Percentiles rank a stretch among this genome's conserved stretches.
phyloP scores from a whole-genome alignment of 2,797 vertebrate species.

The Heterohyrax brucei region DNA sequence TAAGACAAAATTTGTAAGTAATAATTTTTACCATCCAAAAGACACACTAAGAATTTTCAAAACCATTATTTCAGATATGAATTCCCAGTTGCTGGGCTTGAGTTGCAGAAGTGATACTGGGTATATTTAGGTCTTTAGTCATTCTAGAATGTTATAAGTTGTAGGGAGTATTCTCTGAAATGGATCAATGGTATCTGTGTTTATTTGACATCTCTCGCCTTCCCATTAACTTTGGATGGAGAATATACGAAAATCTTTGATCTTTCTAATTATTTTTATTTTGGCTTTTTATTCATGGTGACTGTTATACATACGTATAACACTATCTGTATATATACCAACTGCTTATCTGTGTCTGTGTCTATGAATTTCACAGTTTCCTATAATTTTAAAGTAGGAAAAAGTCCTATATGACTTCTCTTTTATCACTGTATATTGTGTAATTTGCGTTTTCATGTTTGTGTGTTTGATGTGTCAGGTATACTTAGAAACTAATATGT shows the following conservation, averaged over 20 bases:
- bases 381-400: slow-evolving; percentile 48
- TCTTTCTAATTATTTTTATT: neutral
- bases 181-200: neutral
- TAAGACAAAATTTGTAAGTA: neutral
- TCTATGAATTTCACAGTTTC: neutral
- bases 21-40: neutral
- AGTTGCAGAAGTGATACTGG: neutral
- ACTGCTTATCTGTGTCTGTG: neutral
- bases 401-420: neutral
- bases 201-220: slow-evolving; percentile 11
- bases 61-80: neutral
- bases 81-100: neutral
- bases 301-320: neutral
- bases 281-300: neutral
- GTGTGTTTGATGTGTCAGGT: neutral
- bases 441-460: neutral
- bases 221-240: slow-evolving; percentile 30
- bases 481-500: neutral
- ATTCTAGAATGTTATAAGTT: neutral
- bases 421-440: neutral
- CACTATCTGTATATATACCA: neutral
- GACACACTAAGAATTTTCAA: neutral
- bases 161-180: neutral
- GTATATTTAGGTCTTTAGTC: neutral
- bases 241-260: neutral